Conservation (phyloP, 2,888 invertebrate species). For the Yponomeuta sedellus region DNA sequence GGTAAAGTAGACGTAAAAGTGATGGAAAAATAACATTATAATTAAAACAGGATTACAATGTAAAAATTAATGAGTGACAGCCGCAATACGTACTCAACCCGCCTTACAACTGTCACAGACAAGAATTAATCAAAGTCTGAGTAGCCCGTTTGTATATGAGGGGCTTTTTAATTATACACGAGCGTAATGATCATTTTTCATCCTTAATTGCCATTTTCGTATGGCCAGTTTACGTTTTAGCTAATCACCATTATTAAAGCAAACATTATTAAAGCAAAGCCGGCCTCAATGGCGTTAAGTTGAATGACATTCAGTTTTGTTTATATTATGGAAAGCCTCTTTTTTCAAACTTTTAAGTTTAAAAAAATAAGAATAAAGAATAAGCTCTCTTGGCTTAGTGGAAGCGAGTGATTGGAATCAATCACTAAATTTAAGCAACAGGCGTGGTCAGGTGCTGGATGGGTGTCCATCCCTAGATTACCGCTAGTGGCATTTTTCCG, state of each 20-base stretch:
- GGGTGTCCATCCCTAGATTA: no score
- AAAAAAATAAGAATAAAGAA: no score
- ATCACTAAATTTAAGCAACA: no score
- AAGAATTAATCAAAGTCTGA: slow-evolving; percentile 68
- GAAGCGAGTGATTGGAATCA: no score
- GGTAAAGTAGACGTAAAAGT: no score
- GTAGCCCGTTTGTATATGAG: slow-evolving; percentile 42
- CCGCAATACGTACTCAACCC: neutral
- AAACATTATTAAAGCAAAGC: no score
- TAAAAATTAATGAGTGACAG: neutral
- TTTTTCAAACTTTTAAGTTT: no score
- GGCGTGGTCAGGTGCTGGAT: no score
- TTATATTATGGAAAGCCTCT: neutral
- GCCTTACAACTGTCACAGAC: slow-evolving; percentile 43
- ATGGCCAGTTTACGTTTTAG: slow-evolving; percentile 46
- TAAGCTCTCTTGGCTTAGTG: no score
- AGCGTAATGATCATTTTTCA: slow-evolving; percentile 71
- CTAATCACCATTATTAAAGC: slow-evolving; percentile 62
- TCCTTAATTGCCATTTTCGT: slow-evolving; percentile 67
- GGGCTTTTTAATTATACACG: slow-evolving; percentile 70
- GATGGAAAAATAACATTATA: no score
- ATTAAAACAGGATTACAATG: neutral
- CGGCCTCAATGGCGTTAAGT: slow-evolving; percentile 34
- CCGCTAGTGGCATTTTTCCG: no score
- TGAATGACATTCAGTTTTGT: slow-evolving; percentile 19